Evolutionary conservation across 92 coral and sea anemone species (phyloP), one percentile per base, ranked within the genome.

Genomic region (Phenganax marumi): DNA sequence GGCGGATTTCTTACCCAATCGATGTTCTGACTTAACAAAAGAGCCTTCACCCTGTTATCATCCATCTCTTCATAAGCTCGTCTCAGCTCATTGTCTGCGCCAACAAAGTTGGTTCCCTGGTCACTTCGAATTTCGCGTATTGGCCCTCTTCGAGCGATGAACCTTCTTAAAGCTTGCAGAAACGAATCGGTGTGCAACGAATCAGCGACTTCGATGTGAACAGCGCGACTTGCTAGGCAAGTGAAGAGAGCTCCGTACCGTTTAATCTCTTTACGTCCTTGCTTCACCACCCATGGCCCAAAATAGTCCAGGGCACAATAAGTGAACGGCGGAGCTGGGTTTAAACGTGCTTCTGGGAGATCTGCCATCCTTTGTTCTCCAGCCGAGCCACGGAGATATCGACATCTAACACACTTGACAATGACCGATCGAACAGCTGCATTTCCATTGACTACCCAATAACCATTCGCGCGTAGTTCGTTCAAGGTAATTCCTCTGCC

Each of bases 311-410:
- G n/a, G n/a, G 10, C 62, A 21, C 62, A 8, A 56, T 56, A 7
- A 12, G 62, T 56, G 62, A 17, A 21, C 62, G 18, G 62, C n/a
- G n/a, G n/a, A n/a, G n/a, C n/a, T n/a, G n/a, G n/a, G n/a, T n/a
- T n/a, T n/a, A n/a, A n/a, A n/a, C n/a, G n/a, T n/a, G n/a, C n/a
- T n/a, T n/a, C n/a, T n/a, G n/a, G n/a, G n/a, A n/a, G n/a, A n/a
- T n/a, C 78, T 85, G 68, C 88, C 57, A 22, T 71, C 21, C 61
- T 85, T 69, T 18, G 53, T 64, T 56, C 76, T 81, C 66, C 85
- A 81, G 33, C 17, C 52, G 0, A 68, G 25, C 70, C 77, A 77
- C 48, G 62, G 25, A 56, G 79, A 75, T n/a, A 79, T 21, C 43
- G 51, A 79, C 63, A 58, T 73, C 18, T 79, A 55, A 3, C 68